Evolutionary conservation across 1,140 invertebrate genomes (phyloP).

Genomic region (Bombus balteatus): DNA sequence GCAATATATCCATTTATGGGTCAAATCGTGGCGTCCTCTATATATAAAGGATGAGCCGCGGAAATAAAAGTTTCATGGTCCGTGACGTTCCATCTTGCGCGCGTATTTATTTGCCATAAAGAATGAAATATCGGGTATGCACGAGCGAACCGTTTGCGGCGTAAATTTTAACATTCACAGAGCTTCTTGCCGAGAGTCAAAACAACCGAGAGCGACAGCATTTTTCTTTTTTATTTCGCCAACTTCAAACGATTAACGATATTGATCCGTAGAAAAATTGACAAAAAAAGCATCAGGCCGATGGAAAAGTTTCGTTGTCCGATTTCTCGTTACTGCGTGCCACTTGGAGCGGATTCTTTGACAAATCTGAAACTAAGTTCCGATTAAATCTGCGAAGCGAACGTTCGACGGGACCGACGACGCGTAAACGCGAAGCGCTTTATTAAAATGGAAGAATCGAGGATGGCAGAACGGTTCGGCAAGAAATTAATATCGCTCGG

Average conservation of each 20-base stretch:
- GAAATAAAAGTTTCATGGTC: conserved; percentile 30
- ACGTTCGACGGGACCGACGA: conserved; percentile 19
- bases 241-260: background rate
- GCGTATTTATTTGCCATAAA: conserved; percentile 31
- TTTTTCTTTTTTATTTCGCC: background rate
- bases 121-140: conserved; percentile 4
- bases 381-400: conserved; percentile 59
- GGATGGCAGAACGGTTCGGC: background rate
- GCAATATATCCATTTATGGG: conserved; percentile 18
- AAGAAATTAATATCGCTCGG: conserved; percentile 27
- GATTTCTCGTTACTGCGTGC: conserved; percentile 31
- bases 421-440: conserved; percentile 32
- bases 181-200: background rate
- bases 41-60: conserved; percentile 2
- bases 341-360: conserved; percentile 58
- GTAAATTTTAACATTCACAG: background rate
- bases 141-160: background rate
- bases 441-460: conserved; percentile 30
- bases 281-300: background rate
- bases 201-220: background rate
- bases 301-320: conserved; percentile 48
- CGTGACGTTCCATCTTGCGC: background rate
- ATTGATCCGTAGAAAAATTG: too few relatives aligned
- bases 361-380: conserved; percentile 67
- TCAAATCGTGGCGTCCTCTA: background rate